Conservation (phyloP, 1,140 invertebrate genomes). For the Drosophila melanica region DNA sequence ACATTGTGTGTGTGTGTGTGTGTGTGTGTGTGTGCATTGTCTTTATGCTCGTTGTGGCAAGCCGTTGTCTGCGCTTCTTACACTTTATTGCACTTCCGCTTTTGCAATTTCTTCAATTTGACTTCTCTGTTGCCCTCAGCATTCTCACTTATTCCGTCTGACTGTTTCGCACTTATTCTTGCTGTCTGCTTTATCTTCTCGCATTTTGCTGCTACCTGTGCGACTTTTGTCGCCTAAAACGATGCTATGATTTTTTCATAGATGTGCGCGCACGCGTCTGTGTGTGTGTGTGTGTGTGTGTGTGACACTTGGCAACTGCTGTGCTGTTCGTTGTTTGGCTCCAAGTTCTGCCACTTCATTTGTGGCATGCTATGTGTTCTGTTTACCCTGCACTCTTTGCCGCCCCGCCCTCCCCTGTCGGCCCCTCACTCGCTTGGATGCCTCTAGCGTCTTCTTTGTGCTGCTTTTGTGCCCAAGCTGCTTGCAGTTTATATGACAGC, state of each 20-base stretch:
- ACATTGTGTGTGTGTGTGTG: background rate
- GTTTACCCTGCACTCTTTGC: background rate
- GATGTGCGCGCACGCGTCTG: background rate
- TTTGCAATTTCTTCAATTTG: conserved; percentile 57
- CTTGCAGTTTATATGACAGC: conserved; percentile 61
- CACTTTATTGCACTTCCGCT: conserved; percentile 73
- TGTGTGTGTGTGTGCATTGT: conserved; percentile 11
- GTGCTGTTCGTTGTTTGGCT: conserved; percentile 5
- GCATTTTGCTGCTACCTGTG: conserved; percentile 9
- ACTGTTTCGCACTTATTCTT: conserved; percentile 11
- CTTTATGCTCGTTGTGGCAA: conserved; percentile 22
- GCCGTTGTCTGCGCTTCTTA: conserved; percentile 26
- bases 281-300: background rate
- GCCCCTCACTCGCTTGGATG: conserved; percentile 17
- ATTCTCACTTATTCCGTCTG: conserved; percentile 6
- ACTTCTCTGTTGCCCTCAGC: conserved; percentile 25
- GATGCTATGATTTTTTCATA: conserved; percentile 69
- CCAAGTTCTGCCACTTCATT: conserved; percentile 63
- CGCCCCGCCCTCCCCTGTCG: background rate
- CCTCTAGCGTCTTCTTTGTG: conserved; percentile 62
- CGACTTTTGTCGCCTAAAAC: conserved; percentile 54
- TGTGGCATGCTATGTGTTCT: conserved; percentile 45
- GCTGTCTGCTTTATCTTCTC: conserved; percentile 12
- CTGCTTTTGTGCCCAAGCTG: conserved; percentile 42
- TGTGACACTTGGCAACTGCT: conserved; percentile 28